Base-by-base conservation (phyloP, 2,113 vertebrate species). In the Laticauda colubrina region DNA sequence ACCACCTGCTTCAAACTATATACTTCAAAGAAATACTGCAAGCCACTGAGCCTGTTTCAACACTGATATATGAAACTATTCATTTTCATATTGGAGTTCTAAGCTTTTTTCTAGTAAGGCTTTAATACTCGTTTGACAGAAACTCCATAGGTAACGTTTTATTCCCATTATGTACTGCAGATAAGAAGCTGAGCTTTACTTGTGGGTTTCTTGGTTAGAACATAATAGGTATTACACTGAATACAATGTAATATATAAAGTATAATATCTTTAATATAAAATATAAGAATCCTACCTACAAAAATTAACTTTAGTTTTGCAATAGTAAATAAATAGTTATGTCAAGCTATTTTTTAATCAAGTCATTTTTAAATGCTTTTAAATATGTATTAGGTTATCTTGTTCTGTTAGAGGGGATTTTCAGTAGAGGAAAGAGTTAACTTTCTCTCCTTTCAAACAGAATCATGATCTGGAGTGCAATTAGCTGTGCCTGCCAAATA, bases 11-110 rank as follows among this genome's bases (percentile, higher is more conserved):
- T 90, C 54, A 51, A 21, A 14, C 7, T 54, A 87, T 21, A 54
- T 14, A 90, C 56, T 59, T 93, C 69, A 89, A 93, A 93, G 69
- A 48, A 93, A 51, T 61, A 23, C 39, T 43, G n/a, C 45, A 15
- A 59, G 45, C 48, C n/a, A 53, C 55, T 90, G 92, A 90, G 12
- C 54, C 59, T 54, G 15, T 86, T 85, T 61, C 75, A 51, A 89
- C 87, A 92, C 75, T 86, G 81, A 86, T 45, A 51, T 53, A 61
- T 86, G 45, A 61, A 26, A 92, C 53, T 61, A 21, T 85, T 85
- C 81, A 61, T 23, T 75, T 39, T 75, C 51, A 61, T 55, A 53
- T 39, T 85, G 18, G 56, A 51, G 34, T 90, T 54, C 55, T 75
- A 75, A 92, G 11, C 48, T 39, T 55, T 64, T 57, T 90, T 85